Percentiles rank a stretch among this genome's conserved stretches.
Conservation (phyloP, 2,888 invertebrate species). For the Stictocephala bisonia region DNA sequence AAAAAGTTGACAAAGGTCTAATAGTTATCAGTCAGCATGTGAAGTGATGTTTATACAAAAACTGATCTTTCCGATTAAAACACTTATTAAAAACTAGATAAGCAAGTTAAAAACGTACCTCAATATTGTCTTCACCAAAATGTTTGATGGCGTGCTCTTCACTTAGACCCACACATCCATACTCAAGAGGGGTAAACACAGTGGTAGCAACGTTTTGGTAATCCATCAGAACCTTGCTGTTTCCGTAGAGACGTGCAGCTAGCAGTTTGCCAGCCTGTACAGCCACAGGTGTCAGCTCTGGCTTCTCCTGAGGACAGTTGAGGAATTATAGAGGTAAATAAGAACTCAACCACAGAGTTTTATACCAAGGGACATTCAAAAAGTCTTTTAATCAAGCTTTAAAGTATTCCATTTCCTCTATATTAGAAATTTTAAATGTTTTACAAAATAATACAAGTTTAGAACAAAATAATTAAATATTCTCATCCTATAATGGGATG, state of each 20-base stretch:
- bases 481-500: no score
- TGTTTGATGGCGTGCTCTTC: constrained; percentile 82
- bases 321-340: background rate
- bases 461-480: no score
- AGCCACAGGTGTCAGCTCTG: constrained; percentile 97
- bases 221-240: constrained; percentile 76
- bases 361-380: background rate
- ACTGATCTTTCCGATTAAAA: no score
- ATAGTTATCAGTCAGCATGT: no score
- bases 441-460: no score
- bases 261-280: constrained; percentile 90
- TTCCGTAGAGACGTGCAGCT: constrained; percentile 78
- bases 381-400: background rate
- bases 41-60: no score
- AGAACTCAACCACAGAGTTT: background rate
- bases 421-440: no score
- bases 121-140: constrained; percentile 82
- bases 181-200: constrained; percentile 96
- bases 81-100: no score
- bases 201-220: constrained; percentile 93
- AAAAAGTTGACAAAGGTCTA: no score
- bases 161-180: constrained; percentile 92
- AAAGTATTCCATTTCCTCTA: background rate
- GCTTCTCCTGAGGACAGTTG: constrained; percentile 62
- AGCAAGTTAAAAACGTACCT: constrained; percentile 65